Evolutionary conservation across 2,113 vertebrate genomes (phyloP), one percentile per base, ranked within the genome.

Genomic region (Perognathus longimembris): DNA sequence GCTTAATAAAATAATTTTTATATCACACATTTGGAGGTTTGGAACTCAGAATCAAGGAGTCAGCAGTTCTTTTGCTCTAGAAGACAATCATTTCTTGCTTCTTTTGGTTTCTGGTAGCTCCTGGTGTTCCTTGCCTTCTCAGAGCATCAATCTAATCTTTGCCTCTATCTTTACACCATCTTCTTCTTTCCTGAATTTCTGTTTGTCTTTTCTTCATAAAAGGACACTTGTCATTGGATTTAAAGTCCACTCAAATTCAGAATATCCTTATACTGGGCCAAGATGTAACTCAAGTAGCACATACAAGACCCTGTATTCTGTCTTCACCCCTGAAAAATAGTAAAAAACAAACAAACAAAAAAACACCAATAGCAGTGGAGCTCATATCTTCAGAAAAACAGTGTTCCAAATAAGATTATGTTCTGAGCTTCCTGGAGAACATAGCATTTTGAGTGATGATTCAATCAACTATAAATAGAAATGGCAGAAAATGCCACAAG

Each of bases 391-490:
- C 57, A 61, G 34, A 80, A 8, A 73, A 4, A 1, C 40, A 64
- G 1, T 66, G 57, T 90, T 83, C n/a, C 12, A 42, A 61, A 38
- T 40, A 66, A 59, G 3, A 1, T 59, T 36, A 76, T 26, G 34
- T 73, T 75, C 2, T 17, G 40, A 76, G 67, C 7, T 77, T 91
- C 32, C 3, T 8, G 26, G 26, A 2, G 0, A 24, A 34, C 0
- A 3, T 40, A 18, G n/a, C 38, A 22, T 61, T 81, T 54, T 14
- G 3, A 15, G 20, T n/a, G 5, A 8, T 6, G 75, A 3, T 67
- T 42, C 24, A 69, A 7, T 38, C 8, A 11, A 14, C 12, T 38
- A 5, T 0, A 15, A 15, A 4, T 36, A 45, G 34, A 0, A 6
- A 1, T 32, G 3, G 26, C 50, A 67, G 32, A 38, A 78, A 42